Evolutionary conservation across 1,140 invertebrate species (phyloP), one percentile per base, ranked within the genome.

Genomic region (Andrena cerasifolii): DNA sequence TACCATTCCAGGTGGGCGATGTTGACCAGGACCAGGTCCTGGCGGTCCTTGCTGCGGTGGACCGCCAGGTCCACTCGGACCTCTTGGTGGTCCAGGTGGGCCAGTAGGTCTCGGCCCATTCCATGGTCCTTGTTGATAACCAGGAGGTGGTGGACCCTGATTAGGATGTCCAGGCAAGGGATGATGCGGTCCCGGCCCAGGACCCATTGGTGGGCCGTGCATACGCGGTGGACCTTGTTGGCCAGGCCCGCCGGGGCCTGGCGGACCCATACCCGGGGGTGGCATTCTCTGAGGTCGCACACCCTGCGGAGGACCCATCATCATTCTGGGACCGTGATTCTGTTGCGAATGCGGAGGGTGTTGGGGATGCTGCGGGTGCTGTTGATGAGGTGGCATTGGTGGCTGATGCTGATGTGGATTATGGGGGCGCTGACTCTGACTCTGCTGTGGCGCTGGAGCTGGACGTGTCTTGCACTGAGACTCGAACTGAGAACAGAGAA

Each of bases 401-500:
- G 90, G 88, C 45, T 90, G 91, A 88, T 93, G 91, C 68, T 93
- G 93, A 75, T 93, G 92, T 31, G 93, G 92, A 86, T 94, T 93
- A 78, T 93, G 90, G 14, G 91, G 91, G 56, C 93, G 91, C 80
- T 88, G 93, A 88, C 79, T 93, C 80, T 82, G 93, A 90, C 81
- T 93, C 51, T 94, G 94, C 80, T 95, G 94, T 3, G 95, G 94
- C 86, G 95, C 94, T 26, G 96, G 95, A 43, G 95, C 94, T 40
- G 97, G 96, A 74, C 97, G 94, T 21, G 97, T 98, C 93, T 98
- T 98, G 67, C 97, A 97, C 92, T 98, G 96, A 89, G 97, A 96
- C 90, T 98, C 97, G 94, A 98, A 97, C 93, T 97, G 94, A 82
- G 72, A 89, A 86, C 21, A 83, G 62, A 84, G 26, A 65, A 67